Evolutionary conservation across 2,888 invertebrate genomes (phyloP), one percentile per base, ranked within the genome.

Genomic region (Perithous albicinctus): DNA sequence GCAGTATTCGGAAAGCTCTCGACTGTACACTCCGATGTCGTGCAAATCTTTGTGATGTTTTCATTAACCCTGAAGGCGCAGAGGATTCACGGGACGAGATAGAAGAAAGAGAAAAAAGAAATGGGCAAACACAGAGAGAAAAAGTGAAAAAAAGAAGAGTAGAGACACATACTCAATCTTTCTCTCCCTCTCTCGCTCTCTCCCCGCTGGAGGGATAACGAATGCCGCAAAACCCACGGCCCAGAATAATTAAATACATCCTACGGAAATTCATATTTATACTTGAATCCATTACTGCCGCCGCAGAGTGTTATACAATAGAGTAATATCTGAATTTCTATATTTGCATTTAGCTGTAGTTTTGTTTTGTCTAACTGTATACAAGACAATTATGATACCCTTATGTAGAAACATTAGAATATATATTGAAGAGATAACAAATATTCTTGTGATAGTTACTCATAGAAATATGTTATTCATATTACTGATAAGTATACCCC

Each of bases 1-100:
- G 15, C 8, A 20, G 2, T 29, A 18, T 56, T 29, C 20, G 12
- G 12, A 41, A 59, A 41, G 18, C 46, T 51, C 51, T 35, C 51
- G 63, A 35, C 69, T 54, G 35, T 26, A 48, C 69, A 15, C 48
- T 23, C 48, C 20, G 3, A 4, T 3, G 20, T 54, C 70, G 18
- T 82, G 86, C 86, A 86, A 88, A 88, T 88, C 88, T 86, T 87
- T 85, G 85, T 88, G 88, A 88, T 89, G 82, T 87, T 89, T 89
- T 88, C 88, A 88, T 88, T 88, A 88, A 87, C 89, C 85, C 83
- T 66, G 74, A 74, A 77, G 73, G 78, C 76, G 70, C 84, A 64
- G 82, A 83, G 77, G 41, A 78, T 73, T 80, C 69, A 74, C 80
- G 80, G 63, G 69, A 81, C 63, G 67, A 67, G 41, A 61, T 61